Base-by-base conservation (phyloP, 2,888 invertebrate genomes). In the Brenthis ino region DNA sequence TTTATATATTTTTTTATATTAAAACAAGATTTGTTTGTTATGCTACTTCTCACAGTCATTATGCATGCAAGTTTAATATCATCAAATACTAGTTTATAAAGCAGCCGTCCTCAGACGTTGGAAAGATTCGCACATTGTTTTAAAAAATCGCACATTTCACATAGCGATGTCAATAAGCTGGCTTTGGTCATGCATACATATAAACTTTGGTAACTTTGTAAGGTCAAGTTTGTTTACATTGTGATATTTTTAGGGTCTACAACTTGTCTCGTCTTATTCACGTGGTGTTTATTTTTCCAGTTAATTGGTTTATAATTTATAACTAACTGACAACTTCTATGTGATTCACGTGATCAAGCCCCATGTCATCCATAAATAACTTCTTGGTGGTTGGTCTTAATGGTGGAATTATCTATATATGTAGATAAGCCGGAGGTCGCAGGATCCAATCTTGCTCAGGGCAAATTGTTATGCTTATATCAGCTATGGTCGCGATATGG, bases 71-170 rank as follows among this genome's bases (percentile, higher is more conserved):
- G 37, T 37, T 37, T 48, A 63, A 61, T 65, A 47, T 24, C 53
- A 69, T 69, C 48, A 64, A 66, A 64, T 37, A 71, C 69, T 55
- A 65, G 69, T 71, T 71, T 71, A 63, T 69, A 64, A 50, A 54
- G 65, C 58, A 50, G 64, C 69, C 63, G 55, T 69, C 66, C 69
- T 71, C 54, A 67, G 50, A 28, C 56, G 28, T 50, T 60, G 67
- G 61, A 60, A 56, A 61, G 50, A 47, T 56, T 67, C 48, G 67
- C 55, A 58, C 8, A 37, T 57, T 58, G 54, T 66, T 58, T 33
- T n/a, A 54, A 66, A 57, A 33, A 28, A 43, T 47, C 11, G 50
- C n/a, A 28, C 24, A 28, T 60, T 60, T 28, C 8, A 0, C 48
- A 14, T 60, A 60, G 50, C 28, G 14, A 56, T 54, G 24, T 12